phyloP scores from a whole-genome alignment of 2,113 vertebrate genomes.

The Oncorhynchus clarkii region DNA sequence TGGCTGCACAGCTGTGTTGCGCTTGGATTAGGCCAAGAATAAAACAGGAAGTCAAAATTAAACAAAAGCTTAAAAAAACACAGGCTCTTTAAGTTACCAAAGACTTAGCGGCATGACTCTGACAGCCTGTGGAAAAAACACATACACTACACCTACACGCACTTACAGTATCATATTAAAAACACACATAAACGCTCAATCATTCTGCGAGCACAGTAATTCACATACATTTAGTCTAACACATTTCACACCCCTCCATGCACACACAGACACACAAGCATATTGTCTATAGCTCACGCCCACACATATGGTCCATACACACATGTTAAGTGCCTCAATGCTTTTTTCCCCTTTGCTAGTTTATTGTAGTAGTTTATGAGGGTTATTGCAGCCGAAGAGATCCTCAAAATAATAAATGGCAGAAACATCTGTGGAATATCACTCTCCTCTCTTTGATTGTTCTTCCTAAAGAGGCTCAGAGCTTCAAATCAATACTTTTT shows the following conservation, averaged over 20 bases:
- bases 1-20: slow-evolving; percentile 78
- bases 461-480: not conserved
- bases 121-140: slow-evolving; percentile 56
- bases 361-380: slow-evolving; percentile 33
- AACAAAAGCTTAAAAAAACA: slow-evolving; percentile 72
- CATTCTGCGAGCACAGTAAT: not conserved
- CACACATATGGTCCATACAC: slow-evolving; percentile 53
- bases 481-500: not conserved
- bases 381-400: slow-evolving; percentile 18
- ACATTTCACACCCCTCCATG: slow-evolving; percentile 33
- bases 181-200: slow-evolving; percentile 12
- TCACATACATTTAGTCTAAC: slow-evolving; percentile 11
- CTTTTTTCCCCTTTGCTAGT: slow-evolving; percentile 40
- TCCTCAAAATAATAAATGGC: not conserved
- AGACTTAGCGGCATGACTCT: slow-evolving; percentile 48
- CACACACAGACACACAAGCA: slow-evolving; percentile 38
- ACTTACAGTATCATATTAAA: slow-evolving; percentile 23
- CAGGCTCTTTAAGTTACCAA: slow-evolving; percentile 53
- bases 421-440: not conserved
- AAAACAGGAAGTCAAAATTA: slow-evolving; percentile 84
- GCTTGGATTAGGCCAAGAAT: slow-evolving; percentile 81
- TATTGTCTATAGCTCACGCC: slow-evolving; percentile 55
- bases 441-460: not conserved
- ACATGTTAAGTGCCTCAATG: slow-evolving; percentile 40
- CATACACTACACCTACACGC: slow-evolving; percentile 37